Evolutionary conservation across 2,888 invertebrate genomes (phyloP).

Genomic region (Fragum whitleyi): DNA sequence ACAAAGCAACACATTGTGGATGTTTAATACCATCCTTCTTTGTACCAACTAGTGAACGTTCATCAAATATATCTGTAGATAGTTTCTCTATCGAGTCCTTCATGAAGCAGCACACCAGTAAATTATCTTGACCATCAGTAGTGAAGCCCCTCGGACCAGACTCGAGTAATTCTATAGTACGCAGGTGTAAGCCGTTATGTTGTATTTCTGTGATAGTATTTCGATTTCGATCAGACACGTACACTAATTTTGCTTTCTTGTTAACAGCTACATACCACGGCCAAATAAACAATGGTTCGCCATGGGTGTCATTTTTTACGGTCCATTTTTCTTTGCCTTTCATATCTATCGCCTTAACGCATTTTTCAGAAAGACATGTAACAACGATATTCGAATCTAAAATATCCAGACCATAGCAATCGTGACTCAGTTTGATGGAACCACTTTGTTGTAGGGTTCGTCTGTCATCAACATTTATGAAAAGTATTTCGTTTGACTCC

Average conservation of each 20-base stretch:
- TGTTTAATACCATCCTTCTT: conserved; percentile 47
- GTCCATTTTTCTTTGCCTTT: conserved; percentile 43
- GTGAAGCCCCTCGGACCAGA: conserved; percentile 48
- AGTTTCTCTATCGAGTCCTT: conserved; percentile 45
- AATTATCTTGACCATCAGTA: conserved; percentile 31
- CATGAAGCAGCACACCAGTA: conserved; percentile 44
- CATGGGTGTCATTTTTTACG: conserved; percentile 6
- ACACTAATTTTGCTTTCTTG: conserved; percentile 1
- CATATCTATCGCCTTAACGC: conserved; percentile 32
- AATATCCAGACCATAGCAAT: conserved; percentile 42
- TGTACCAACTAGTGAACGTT: conserved; percentile 23
- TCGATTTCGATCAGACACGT: conserved; percentile 11
- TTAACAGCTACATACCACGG: conserved; percentile 49
- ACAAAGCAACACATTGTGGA: conserved; percentile 22
- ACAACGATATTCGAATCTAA: conserved; percentile 33
- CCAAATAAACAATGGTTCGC: conserved; percentile 45
- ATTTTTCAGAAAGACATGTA: conserved; percentile 45
- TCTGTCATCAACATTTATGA: conserved; percentile 24
- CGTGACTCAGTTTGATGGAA: conserved; percentile 30
- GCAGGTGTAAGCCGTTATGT: not conserved
- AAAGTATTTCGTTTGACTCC: conserved; percentile 39
- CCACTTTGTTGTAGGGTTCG: conserved; percentile 22
- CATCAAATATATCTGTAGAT: conserved; percentile 17
- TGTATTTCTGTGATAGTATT: not conserved
- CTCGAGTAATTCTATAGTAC: not conserved